Evolutionary conservation across 2,113 vertebrate genomes (phyloP), one percentile per base, ranked within the genome.

Genomic region (Microtus montanus): DNA sequence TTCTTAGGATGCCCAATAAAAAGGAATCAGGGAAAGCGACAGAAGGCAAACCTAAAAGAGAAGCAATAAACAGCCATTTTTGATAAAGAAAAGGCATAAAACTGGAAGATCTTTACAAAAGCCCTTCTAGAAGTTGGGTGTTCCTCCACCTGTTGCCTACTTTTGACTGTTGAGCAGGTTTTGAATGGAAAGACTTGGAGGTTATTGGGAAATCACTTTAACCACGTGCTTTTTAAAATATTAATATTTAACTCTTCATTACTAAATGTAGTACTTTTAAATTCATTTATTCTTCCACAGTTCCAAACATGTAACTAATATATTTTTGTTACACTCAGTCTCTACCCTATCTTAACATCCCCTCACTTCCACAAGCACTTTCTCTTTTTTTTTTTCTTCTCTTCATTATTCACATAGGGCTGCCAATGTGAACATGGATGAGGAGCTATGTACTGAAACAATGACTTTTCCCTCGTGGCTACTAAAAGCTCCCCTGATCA

Each of bases 1-100:
- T 97, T 96, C n/a, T 61, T 85, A 58, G 47, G 28, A 83, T 95
- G 41, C 58, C 87, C 86, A 79, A 63, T 66, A 38, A 86, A 35
- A 84, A 79, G 7, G 22, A 17, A 11, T 7, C 77, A 47, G 54
- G 71, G 35, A 78, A 83, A 91, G 22, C 4, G 26, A 71, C 54
- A 80, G 80, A 92, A 77, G 75, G 12, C 22, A 86, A 15, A 91
- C n/a, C 73, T 89, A 3, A 74, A 77, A 84, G 44, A 58, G 71
- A 63, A 10, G 33, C 74, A 38, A 89, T 61, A 2, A 7, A 77
- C 26, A 84, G 12, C 20, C 26, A 44, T 79, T 28, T 75, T 58
- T 58, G 66, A 22, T n/a, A 83, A 94, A 26, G 47, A 89, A 24
- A 52, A 79, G 33, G 33, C 22, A 35, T 6, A 15, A 68, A 71